Conservation (phyloP, 2,888 invertebrate species). For the Cryptophagus acutangulus region DNA sequence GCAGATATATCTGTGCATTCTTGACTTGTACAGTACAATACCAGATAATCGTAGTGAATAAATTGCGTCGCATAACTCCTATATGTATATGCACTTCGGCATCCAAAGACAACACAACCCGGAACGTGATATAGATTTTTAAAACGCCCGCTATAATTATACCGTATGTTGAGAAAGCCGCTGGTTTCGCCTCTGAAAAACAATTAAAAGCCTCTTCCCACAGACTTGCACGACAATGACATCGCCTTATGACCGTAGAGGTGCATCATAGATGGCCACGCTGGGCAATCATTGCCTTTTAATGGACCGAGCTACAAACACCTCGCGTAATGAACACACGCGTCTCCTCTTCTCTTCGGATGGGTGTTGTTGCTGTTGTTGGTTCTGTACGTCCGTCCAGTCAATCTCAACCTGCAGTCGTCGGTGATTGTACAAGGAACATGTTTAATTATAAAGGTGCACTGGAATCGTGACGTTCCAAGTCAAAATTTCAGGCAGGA, state of each 20-base stretch:
- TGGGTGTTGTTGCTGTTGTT: conserved; percentile 16
- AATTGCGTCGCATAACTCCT: conserved; percentile 18
- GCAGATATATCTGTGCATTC: conserved; percentile 29
- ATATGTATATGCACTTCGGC: conserved; percentile 19
- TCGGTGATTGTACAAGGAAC: conserved; percentile 31
- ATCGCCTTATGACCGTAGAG: conserved; percentile 32
- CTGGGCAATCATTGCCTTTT: conserved; percentile 33
- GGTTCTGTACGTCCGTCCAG: no score
- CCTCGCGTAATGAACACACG: conserved; percentile 32
- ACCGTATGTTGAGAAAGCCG: conserved; percentile 18
- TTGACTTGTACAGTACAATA: conserved; percentile 23
- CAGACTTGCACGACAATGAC: conserved; percentile 36
- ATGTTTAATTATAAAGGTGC: conserved; percentile 47
- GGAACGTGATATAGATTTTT: conserved; percentile 35
- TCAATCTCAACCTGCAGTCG: no score
- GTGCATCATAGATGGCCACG: conserved; percentile 33
- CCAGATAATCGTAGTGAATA: conserved; percentile 24
- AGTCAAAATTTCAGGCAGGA: conserved; percentile 40
- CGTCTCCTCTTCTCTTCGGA: conserved; percentile 19
- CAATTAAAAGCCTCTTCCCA: conserved; percentile 39
- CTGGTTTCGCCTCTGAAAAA: conserved; percentile 20
- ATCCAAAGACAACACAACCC: conserved; percentile 25
- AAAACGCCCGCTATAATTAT: conserved; percentile 21
- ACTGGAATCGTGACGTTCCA: conserved; percentile 45
- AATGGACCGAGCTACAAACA: conserved; percentile 33